phyloP scores from a whole-genome alignment of 2,797 vertebrate genomes.

The Rallus crepitans region DNA sequence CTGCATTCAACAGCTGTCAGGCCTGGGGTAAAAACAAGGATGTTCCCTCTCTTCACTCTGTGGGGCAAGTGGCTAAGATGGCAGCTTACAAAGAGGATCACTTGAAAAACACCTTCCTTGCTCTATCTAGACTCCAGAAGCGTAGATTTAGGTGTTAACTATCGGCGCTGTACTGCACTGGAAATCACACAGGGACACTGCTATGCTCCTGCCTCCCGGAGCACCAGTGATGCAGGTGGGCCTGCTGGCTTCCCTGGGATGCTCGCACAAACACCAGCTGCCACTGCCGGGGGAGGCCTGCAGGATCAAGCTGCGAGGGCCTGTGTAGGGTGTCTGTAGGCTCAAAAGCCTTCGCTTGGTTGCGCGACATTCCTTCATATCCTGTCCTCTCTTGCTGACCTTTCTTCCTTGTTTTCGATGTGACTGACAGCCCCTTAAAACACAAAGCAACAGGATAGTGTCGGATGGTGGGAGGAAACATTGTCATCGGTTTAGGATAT shows the following conservation, averaged over 20 bases:
- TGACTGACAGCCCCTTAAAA: conserved; percentile 61
- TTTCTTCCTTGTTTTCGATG: conserved; percentile 61
- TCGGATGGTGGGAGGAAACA: conserved; percentile 52
- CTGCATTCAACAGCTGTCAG: not conserved
- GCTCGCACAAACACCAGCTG: not conserved
- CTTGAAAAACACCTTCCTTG: not conserved
- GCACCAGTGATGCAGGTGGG: not conserved
- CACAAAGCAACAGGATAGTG: conserved; percentile 61
- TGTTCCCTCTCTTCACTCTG: not conserved
- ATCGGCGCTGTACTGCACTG: not conserved
- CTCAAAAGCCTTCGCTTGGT: conserved; percentile 5
- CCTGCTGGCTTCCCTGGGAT: not conserved
- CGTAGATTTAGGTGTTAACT: not conserved
- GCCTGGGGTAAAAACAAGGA: not conserved
- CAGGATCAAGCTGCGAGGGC: not conserved
- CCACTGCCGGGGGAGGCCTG: not conserved
- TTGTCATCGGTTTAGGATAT: conserved; percentile 71
- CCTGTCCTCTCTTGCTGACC: conserved; percentile 67
- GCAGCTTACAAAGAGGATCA: not conserved
- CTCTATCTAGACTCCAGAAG: not conserved
- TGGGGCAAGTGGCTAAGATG: not conserved
- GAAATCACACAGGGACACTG: accelerated
- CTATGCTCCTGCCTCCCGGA: not conserved
- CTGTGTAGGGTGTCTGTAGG: not conserved
- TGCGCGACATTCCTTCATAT: conserved; percentile 43